Evolutionary conservation across 2,888 invertebrate genomes (phyloP).

Genomic region (Crocallis elinguaria): DNA sequence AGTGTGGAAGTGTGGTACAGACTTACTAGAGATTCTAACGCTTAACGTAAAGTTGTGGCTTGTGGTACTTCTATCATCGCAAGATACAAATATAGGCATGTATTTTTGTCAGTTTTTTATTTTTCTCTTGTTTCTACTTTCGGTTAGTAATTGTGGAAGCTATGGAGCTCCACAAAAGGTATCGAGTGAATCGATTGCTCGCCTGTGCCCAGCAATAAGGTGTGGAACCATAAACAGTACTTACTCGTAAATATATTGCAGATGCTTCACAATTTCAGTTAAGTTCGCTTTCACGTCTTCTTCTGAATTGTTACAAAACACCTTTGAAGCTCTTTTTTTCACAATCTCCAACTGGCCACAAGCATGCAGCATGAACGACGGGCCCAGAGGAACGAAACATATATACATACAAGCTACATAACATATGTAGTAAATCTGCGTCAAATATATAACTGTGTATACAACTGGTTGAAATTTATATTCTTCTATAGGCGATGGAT

Average conservation of each 20-base stretch:
- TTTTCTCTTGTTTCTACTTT: too few relatives aligned
- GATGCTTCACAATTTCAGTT: conserved; percentile 15
- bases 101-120: too few relatives aligned
- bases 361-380: conserved; percentile 30
- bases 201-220: too few relatives aligned
- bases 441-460: conserved; percentile 8
- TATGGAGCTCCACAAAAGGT: too few relatives aligned
- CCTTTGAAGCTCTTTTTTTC: conserved; percentile 7
- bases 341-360: conserved; percentile 33
- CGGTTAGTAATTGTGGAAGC: too few relatives aligned
- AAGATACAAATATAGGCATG: too few relatives aligned
- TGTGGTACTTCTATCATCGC: too few relatives aligned
- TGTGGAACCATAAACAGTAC: too few relatives aligned
- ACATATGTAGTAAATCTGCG: neutral
- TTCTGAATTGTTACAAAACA: conserved; percentile 8
- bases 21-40: too few relatives aligned
- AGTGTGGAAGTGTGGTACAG: too few relatives aligned
- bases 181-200: too few relatives aligned
- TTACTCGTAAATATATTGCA: conserved; percentile 31
- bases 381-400: conserved; percentile 27
- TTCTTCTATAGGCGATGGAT: conserved; percentile 24
- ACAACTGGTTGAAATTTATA: conserved; percentile 14
- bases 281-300: conserved; percentile 13
- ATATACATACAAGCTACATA: conserved; percentile 9
- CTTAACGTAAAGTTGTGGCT: too few relatives aligned